phyloP scores from a whole-genome alignment of 2,888 invertebrate genomes.

The Monoplex corrugatus region DNA sequence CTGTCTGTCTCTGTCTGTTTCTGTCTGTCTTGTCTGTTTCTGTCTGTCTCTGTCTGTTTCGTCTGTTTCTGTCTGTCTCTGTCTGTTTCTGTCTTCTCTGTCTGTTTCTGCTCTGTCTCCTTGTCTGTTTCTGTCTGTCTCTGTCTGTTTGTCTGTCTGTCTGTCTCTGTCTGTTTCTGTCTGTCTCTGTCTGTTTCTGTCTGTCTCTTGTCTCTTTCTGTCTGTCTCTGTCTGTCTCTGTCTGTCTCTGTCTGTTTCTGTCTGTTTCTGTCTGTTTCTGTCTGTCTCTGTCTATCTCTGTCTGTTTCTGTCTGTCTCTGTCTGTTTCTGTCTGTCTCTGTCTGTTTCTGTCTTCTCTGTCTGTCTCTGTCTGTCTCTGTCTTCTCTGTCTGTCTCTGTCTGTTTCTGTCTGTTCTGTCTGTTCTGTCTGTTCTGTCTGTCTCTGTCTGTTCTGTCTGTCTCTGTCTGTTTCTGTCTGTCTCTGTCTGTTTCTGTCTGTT shows the following conservation, averaged over 20 bases:
- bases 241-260: not conserved
- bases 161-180: not conserved
- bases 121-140: not conserved
- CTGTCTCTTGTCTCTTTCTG: not conserved
- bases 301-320: not conserved
- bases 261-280: not conserved
- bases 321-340: not conserved
- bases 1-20: not conserved
- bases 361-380: not conserved
- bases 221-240: not conserved
- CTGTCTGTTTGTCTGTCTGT: not conserved
- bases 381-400: not conserved
- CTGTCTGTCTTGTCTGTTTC: not conserved
- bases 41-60: not conserved
- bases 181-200: not conserved
- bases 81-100: not conserved
- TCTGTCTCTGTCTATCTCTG: not conserved
- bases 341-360: not conserved
- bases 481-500: not conserved
- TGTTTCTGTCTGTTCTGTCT: not conserved
- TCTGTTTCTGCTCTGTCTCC: too few relatives aligned
- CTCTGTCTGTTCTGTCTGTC: not conserved
- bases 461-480: not conserved
- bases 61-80: not conserved
- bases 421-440: too few relatives aligned